A percentile compares a stretch with the other conserved stretches of the same genome.
These are phyloP conservation scores for Ivindomyrus marchei DNA, from an alignment of 2,113 vertebrate species.

Conservation along the genomic window DNA sequence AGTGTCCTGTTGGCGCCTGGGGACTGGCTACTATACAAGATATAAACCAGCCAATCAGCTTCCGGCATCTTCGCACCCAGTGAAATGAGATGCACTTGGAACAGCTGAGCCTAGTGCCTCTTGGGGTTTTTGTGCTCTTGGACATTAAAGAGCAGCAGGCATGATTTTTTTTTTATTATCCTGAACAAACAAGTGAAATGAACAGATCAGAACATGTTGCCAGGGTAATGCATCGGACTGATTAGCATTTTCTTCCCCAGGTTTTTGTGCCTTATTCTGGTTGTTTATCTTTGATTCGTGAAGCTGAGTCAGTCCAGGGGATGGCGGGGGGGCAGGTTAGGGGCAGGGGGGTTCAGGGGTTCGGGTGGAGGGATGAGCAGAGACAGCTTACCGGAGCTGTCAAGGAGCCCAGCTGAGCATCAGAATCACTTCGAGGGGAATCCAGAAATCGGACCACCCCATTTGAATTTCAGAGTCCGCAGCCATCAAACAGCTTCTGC, in stretches of 20 bases:
- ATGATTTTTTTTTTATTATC: conserved; percentile 29
- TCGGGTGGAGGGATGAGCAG: neutral
- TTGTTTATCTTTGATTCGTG: conserved; percentile 9
- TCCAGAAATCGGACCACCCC: neutral
- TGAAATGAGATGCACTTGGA: conserved; percentile 45
- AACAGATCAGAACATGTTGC: conserved; percentile 38
- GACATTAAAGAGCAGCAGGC: conserved; percentile 37
- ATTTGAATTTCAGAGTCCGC: neutral
- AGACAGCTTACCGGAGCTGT: neutral
- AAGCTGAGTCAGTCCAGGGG: neutral
- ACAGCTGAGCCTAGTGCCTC: conserved; percentile 43
- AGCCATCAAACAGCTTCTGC: neutral
- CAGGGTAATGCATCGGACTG: conserved; percentile 26
- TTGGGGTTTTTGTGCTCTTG: conserved; percentile 40
- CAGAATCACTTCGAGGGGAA: neutral
- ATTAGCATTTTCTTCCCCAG: conserved; percentile 25
- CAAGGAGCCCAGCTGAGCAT: neutral
- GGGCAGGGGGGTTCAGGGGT: neutral
- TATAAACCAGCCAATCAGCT: conserved; percentile 54
- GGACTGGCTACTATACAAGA: conserved; percentile 38
- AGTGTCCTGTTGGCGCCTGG: conserved; percentile 26
- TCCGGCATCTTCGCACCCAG: conserved; percentile 40
- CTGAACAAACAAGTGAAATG: conserved; percentile 43
- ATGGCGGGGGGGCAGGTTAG: neutral
- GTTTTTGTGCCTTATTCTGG: conserved; percentile 27